phyloP scores from a whole-genome alignment of 2,888 invertebrate genomes.

The Chloromyia formosa region DNA sequence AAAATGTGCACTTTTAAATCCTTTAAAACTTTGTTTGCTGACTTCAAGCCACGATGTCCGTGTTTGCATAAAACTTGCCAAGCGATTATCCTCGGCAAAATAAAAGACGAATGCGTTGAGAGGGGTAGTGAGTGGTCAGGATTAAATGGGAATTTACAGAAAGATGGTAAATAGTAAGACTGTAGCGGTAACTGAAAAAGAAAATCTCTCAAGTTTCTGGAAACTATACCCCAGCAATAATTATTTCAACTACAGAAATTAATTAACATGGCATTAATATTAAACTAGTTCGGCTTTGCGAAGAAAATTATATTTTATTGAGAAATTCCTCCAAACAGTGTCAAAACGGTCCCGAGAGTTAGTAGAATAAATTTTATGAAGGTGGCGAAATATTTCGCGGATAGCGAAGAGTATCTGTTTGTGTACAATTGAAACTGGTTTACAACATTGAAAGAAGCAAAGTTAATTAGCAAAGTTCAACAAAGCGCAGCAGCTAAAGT shows the following conservation, averaged over 20 bases:
- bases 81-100: slow-evolving; percentile 1
- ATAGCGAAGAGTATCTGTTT: too few species aligned
- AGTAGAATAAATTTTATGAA: too few species aligned
- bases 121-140: not conserved
- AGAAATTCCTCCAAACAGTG: too few species aligned
- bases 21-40: slow-evolving; percentile 1
- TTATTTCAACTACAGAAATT: slow-evolving; percentile 9
- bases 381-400: too few species aligned
- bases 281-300: not conserved
- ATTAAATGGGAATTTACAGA: not conserved
- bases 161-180: not conserved
- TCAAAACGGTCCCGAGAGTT: too few species aligned
- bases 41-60: not conserved
- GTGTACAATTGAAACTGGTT: too few species aligned
- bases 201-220: not conserved
- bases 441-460: too few species aligned
- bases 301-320: too few species aligned
- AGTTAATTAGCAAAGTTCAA: too few species aligned
- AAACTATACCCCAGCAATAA: not conserved
- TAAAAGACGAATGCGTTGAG: not conserved
- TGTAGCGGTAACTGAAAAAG: not conserved
- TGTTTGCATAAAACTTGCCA: slow-evolving; percentile 17
- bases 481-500: too few species aligned
- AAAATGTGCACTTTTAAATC: slow-evolving; percentile 6
- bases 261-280: not conserved